Evolutionary conservation across 1,140 invertebrate species (phyloP), one percentile per base, ranked within the genome.

Genomic region (Neodiprion pinetum): DNA sequence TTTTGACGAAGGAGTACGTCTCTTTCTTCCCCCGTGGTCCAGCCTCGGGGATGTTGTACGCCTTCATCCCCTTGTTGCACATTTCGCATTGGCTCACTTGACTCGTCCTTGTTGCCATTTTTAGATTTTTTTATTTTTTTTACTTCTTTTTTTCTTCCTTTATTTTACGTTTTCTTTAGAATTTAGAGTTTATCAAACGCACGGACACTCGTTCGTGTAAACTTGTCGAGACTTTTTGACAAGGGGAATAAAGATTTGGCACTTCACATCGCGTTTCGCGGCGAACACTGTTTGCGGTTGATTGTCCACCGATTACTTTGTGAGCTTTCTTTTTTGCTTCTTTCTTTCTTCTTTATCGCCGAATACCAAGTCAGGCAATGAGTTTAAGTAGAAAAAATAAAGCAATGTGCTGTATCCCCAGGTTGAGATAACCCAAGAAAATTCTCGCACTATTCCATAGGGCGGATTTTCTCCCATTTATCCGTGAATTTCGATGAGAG

Each of bases 1-100:
- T 90, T 81, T 89, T 90, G 1, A 90, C 84, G 76, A 90, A 90
- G 8, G 90, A 89, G 76, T 91, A 91, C 2, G 77, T 84, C 7
- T 84, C 75, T 40, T 21, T 78, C 28, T 47, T 79, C 40, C 17
- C 67, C 1, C 77, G 75, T 68, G 76, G 75, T 48, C 76, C 76
- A 0, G 72, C 73, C 17, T 77, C 48, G 5, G 82, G 81, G 67
- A 87, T 79, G 48, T 81, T 81, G 76, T 84, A 86, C 0, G 82
- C 70, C 40, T 83, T 81, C 21, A 85, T 72, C 10, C 82, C 85
- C 21, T 77, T 80, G 69, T 83, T 86, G 77, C 85, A 87, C 82
- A 85, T 86, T 74, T 83, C 80, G 72, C 87, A 88, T 12, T 83
- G 81, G 53, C 53, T 61, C 53, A 61, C 53, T 47, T 86, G 80